Base-by-base conservation (phyloP, 2,113 vertebrate species). In the Cyprinodon tularosa region DNA sequence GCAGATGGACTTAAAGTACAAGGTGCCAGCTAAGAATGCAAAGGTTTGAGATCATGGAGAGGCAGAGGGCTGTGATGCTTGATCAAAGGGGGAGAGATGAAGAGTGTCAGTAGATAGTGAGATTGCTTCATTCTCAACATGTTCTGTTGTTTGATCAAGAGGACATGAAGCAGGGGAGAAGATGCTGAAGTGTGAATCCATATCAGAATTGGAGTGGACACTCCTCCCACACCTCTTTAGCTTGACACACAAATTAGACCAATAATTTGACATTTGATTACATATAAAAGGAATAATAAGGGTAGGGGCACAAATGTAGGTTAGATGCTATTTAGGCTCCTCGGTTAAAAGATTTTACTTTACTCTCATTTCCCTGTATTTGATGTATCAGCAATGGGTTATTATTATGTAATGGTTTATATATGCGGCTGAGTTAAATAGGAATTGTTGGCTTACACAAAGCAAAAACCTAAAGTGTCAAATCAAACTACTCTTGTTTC, bases 131-230 rank as follows among this genome's bases (percentile, higher is more conserved):
- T 89, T 77, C 81, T 59, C 62, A 45, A 84, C 74, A 76, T 63
- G 70, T 40, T 68, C 65, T 64, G 37, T 83, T 87, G 80, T 88
- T 90, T 90, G 87, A 92, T 90, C 88, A 90, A 83, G 78, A 78
- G 74, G 74, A 72, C 80, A 63, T 85, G 67, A 72, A 53, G 67
- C 62, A 12, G 65, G 78, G 22, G 71, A 82, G 78, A 82, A 83
- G 89, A 80, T 60, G 76, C 80, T 73, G 72, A 83, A 74, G 53
- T 77, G 71, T 63, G 78, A 69, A 73, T 84, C 74, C 22, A 62
- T 78, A 86, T 84, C 74, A 85, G 81, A 86, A 66, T 63, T 47
- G 0, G 1, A 17, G 29, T 39, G 36, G 66, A 76, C n/a, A 36
- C 72, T 80, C 71, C 71, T 42, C 60, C 39, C n/a, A 45, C 14